Percentiles rank a stretch among this genome's conserved stretches.
phyloP scores from a whole-genome alignment of 2,888 invertebrate genomes.

The Drosophila bunnanda region DNA sequence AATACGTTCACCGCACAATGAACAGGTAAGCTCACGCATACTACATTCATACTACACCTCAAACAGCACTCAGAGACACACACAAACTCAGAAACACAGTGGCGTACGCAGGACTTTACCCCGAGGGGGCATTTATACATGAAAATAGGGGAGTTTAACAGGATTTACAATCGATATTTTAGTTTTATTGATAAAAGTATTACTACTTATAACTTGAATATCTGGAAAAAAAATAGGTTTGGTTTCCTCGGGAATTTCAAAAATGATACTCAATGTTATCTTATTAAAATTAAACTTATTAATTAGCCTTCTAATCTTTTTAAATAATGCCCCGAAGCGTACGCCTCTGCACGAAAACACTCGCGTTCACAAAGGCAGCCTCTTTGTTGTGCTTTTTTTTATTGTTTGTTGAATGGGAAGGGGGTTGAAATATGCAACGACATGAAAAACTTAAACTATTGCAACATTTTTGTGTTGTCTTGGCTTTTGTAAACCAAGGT shows the following conservation, averaged over 20 bases:
- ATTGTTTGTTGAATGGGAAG: not conserved
- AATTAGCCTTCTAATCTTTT: too few relatives aligned
- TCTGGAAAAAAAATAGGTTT: not conserved
- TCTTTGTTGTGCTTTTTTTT: conserved; percentile 49
- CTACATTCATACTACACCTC: conserved; percentile 25
- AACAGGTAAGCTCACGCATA: conserved; percentile 76
- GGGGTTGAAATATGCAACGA: conserved; percentile 62
- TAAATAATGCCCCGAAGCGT: not conserved
- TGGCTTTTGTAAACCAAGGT: conserved; percentile 54
- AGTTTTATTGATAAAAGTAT: not conserved
- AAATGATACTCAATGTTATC: not conserved
- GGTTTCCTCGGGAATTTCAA: not conserved
- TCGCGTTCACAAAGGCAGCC: conserved; percentile 34
- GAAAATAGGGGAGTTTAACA: not conserved
- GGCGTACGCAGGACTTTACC: not conserved
- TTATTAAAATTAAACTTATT: too few relatives aligned
- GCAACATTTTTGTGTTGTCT: conserved; percentile 63
- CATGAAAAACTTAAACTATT: conserved; percentile 79
- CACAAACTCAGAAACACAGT: conserved; percentile 7
- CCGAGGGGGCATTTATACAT: not conserved
- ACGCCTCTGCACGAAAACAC: conserved; percentile 12
- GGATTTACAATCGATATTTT: not conserved
- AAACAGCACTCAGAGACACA: conserved; percentile 14
- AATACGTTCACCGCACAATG: conserved; percentile 71
- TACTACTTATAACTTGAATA: not conserved